Conservation (phyloP, 2,113 vertebrate genomes). For the Ochotona princeps region DNA sequence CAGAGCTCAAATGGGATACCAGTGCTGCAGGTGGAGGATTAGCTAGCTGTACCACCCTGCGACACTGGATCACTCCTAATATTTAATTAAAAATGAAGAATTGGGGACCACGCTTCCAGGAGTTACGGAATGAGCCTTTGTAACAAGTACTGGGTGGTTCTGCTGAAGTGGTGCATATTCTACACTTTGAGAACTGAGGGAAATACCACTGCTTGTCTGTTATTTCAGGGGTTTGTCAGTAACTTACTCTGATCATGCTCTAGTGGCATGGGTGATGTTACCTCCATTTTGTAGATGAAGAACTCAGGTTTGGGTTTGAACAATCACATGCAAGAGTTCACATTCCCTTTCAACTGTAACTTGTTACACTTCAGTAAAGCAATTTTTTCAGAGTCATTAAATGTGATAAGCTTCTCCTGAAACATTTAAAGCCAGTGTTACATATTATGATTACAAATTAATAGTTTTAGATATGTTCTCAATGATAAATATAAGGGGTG, state of each 20-base stretch:
- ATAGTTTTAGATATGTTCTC: slow-evolving; percentile 51
- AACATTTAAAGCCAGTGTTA: neutral
- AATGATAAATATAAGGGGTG: slow-evolving; percentile 16
- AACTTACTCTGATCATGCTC: neutral
- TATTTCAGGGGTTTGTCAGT: neutral
- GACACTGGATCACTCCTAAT: too few species aligned
- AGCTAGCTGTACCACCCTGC: too few species aligned
- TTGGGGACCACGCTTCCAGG: neutral
- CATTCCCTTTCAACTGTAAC: neutral
- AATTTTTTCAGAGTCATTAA: neutral
- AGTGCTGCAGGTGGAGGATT: too few species aligned
- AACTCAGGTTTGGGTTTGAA: slow-evolving; percentile 50
- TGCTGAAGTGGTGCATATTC: neutral
- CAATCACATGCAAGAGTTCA: neutral
- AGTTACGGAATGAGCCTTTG: neutral
- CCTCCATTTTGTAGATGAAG: neutral
- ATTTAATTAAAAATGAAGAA: neutral
- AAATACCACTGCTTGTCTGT: slow-evolving; percentile 16
- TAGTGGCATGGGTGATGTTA: neutral
- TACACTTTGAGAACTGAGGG: slow-evolving; percentile 13
- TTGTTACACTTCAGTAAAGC: slow-evolving; percentile 36
- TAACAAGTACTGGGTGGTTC: neutral
- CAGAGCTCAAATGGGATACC: too few species aligned
- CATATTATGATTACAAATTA: slow-evolving; percentile 38
- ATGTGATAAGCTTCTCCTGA: neutral